Conservation (phyloP, 2,888 invertebrate genomes). For the Lepas anatifera region DNA sequence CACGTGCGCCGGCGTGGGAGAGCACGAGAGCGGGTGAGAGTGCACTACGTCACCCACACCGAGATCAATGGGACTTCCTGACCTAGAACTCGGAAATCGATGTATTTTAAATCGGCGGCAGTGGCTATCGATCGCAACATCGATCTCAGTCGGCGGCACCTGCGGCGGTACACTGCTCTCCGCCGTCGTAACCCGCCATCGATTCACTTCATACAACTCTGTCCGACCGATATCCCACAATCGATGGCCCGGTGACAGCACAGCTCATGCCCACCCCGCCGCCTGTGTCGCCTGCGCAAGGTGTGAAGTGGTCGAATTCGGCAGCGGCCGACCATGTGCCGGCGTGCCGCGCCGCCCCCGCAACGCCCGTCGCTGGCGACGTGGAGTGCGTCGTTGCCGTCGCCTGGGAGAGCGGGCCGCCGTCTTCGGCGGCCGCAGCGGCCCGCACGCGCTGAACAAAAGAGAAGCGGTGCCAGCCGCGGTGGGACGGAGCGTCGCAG, state of each 20-base stretch:
- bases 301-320: too few relatives aligned
- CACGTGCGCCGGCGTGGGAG: neutral
- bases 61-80: neutral
- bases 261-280: too few relatives aligned
- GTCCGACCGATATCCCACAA: constrained; percentile 1
- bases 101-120: constrained; percentile 11
- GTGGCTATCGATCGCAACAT: neutral
- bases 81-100: neutral
- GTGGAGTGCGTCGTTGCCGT: too few relatives aligned
- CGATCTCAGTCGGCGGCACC: neutral
- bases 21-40: neutral
- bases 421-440: neutral
- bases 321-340: too few relatives aligned
- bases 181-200: neutral
- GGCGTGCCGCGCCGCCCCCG: neutral
- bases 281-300: too few relatives aligned
- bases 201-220: neutral
- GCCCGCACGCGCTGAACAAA: neutral
- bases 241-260: too few relatives aligned
- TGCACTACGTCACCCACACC: neutral
- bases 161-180: neutral
- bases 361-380: neutral
- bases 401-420: too few relatives aligned
- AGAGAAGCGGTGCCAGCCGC: neutral
- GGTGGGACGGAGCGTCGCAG: neutral